Conservation (phyloP, 64 coral and sea anemone genomes). For the Catalaphyllia jardinei region DNA sequence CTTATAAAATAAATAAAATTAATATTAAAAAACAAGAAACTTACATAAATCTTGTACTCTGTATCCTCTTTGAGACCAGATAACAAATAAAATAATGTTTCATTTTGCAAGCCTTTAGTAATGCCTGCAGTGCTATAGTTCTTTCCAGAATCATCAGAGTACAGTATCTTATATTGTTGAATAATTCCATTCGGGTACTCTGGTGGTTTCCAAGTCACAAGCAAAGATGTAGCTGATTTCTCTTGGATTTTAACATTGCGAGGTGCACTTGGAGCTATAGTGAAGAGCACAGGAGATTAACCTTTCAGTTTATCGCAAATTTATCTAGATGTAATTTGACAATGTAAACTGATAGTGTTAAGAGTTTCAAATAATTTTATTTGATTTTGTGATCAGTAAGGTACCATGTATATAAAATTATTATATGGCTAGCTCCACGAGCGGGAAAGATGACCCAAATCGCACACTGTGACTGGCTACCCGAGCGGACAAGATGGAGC, state of each 20-base stretch:
- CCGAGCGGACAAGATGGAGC: too few relatives aligned
- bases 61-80: slow-evolving; percentile 19
- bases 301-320: neutral
- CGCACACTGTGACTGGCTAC: too few relatives aligned
- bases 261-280: slow-evolving; percentile 63
- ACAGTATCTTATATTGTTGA: slow-evolving; percentile 53
- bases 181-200: slow-evolving; percentile 75
- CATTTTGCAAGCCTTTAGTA: slow-evolving; percentile 26
- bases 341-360: too few relatives aligned
- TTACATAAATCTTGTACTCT: slow-evolving; percentile 51
- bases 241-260: slow-evolving; percentile 41
- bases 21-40: neutral
- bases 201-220: slow-evolving; percentile 65
- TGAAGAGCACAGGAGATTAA: neutral
- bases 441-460: too few relatives aligned
- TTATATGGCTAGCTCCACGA: too few relatives aligned
- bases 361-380: too few relatives aligned
- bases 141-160: slow-evolving; percentile 48
- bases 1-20: too few relatives aligned
- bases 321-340: too few relatives aligned
- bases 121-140: slow-evolving; percentile 42
- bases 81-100: slow-evolving; percentile 34
- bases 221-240: slow-evolving; percentile 22
- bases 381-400: too few relatives aligned
- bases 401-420: too few relatives aligned